Percentiles rank a stretch among this genome's conserved stretches.
These are phyloP conservation scores for Varanus salvator DNA, from an alignment of 2,113 vertebrate genomes.

Conservation along the genomic window DNA sequence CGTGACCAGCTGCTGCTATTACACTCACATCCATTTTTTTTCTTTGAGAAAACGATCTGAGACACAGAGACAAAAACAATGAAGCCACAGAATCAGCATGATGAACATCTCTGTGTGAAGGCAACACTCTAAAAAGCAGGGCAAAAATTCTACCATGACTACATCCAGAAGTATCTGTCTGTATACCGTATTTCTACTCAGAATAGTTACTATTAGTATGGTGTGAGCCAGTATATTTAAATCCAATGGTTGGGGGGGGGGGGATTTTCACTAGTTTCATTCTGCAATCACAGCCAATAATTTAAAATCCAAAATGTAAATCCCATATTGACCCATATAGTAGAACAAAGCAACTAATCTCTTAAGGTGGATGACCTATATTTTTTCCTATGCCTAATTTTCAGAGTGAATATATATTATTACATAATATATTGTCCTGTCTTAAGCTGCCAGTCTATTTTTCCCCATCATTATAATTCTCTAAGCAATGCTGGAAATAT, in stretches of 20 bases:
- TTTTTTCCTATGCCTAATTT: background rate
- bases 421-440: background rate
- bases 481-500: background rate
- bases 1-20: slow-evolving; percentile 37
- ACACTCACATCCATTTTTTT: slow-evolving; percentile 19
- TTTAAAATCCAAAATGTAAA: slow-evolving; percentile 4
- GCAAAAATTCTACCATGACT: background rate
- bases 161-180: background rate
- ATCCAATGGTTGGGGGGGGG: background rate
- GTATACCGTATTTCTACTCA: background rate
- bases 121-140: background rate
- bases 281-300: background rate
- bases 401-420: background rate
- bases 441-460: background rate
- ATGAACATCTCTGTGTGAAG: background rate
- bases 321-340: background rate
- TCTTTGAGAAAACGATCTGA: slow-evolving; percentile 9
- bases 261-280: background rate
- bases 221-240: background rate
- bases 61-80: background rate
- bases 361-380: background rate
- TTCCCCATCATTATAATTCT: background rate
- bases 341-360: slow-evolving; percentile 24
- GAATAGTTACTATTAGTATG: background rate
- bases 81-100: background rate